Evolutionary conservation across 2,797 vertebrate genomes (phyloP).

Genomic region (Coendou prehensilis): DNA sequence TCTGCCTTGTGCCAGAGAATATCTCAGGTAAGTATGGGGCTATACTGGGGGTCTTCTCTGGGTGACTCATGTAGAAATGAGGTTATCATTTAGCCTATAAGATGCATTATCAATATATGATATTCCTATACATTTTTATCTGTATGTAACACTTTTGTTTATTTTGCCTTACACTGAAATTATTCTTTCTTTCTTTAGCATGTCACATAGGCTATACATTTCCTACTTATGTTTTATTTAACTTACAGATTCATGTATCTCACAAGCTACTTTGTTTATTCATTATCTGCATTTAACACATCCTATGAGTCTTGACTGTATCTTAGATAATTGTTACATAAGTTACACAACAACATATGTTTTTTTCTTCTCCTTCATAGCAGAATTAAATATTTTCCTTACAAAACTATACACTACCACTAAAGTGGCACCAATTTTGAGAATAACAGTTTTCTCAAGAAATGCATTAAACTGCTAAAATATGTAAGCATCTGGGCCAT

Average conservation of each 20-base stretch:
- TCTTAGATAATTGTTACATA: background rate
- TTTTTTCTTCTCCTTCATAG: background rate
- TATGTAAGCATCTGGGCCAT: background rate
- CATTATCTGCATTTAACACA: background rate
- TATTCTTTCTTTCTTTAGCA: background rate
- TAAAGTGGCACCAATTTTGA: background rate
- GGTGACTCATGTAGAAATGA: background rate
- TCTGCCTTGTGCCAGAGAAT: background rate
- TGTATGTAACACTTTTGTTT: background rate
- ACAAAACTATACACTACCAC: background rate
- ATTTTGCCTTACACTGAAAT: background rate
- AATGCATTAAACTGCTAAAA: background rate
- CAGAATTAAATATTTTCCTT: conserved; percentile 22
- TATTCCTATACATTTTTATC: background rate
- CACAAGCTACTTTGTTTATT: background rate
- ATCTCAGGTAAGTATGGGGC: background rate
- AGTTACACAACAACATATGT: background rate
- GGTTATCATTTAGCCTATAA: background rate
- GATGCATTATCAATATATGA: background rate
- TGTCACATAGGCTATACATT: background rate
- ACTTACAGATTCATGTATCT: background rate
- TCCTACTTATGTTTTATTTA: background rate
- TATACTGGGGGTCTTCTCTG: background rate
- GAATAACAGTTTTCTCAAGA: background rate
- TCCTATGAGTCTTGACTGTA: background rate